Evolutionary conservation across 2,113 vertebrate species (phyloP), one percentile per base, ranked within the genome.

Genomic region (Catharus minimus): DNA sequence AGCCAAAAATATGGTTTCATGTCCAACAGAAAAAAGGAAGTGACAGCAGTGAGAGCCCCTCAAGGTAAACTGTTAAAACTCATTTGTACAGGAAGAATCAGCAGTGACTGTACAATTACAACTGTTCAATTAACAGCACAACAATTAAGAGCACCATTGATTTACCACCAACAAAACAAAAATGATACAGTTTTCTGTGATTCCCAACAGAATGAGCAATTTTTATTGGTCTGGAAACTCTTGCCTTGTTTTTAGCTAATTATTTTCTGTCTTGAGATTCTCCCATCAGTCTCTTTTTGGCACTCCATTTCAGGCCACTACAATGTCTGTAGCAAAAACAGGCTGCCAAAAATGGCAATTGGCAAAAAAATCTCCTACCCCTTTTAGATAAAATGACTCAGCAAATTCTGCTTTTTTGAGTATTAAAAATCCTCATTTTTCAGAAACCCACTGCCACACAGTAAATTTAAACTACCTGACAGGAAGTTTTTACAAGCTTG

Each of bases 231-330:
- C 36, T 4, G 3, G 32, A 36, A 80, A 32, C 22, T 36, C 69
- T 26, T 72, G 27, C 38, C 68, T 90, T 71, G 30, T 47, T 89
- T 68, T 53, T 15, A 88, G 44, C 43, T 47, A 60, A 92, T 80
- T 89, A 66, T 53, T 61, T 81, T 79, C 60, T 58, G 44, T 17
- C 73, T 65, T 71, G 26, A 88, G 69, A 85, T 12, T 72, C 53
- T 76, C 79, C 55, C 16, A 60, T 65, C 57, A 44, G 62, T 36
- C 22, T 88, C 52, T 47, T 67, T 43, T 47, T 64, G 58, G 23
- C 46, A 46, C 36, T 75, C 61, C 32, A 27, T 90, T 91, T 71
- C 90, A 86, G 65, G 66, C 79, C 71, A 77, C 78, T 75, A 68
- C 5, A 8, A 49, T 10, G 43, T 60, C 82, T 84, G 90, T 9